Evolutionary conservation across 2,888 invertebrate species (phyloP).

Genomic region (Calameuta idolon): DNA sequence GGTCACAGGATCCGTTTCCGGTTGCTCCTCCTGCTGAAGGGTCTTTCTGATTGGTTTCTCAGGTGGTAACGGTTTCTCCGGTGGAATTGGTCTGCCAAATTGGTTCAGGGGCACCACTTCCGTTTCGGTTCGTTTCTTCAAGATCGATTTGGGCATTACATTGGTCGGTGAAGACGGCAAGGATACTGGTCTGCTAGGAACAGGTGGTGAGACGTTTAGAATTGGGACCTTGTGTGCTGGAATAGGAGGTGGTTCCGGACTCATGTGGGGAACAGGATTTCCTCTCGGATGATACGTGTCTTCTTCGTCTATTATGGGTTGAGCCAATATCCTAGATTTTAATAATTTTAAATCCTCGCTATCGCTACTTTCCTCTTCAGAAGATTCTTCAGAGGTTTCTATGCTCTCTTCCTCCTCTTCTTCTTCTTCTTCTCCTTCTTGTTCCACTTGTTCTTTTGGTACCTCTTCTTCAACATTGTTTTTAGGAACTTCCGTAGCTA

Average conservation of each 20-base stretch:
- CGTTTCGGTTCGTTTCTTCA: constrained; percentile 72
- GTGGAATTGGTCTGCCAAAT: constrained; percentile 57
- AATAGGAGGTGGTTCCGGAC: constrained; percentile 24
- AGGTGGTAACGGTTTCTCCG: constrained; percentile 60
- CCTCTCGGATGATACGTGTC: constrained; percentile 62
- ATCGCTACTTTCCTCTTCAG: constrained; percentile 51
- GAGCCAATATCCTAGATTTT: constrained; percentile 57
- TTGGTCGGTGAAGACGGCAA: constrained; percentile 64
- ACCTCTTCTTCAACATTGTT: constrained; percentile 19
- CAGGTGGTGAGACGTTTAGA: constrained; percentile 28
- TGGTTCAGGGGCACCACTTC: constrained; percentile 51
- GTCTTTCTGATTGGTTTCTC: constrained; percentile 55
- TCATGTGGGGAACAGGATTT: constrained; percentile 34
- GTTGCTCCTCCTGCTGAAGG: constrained; percentile 9
- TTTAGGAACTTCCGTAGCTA: constrained; percentile 14
- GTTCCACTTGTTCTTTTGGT: not conserved
- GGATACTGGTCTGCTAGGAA: constrained; percentile 25
- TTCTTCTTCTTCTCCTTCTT: constrained; percentile 3
- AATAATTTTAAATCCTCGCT: constrained; percentile 57
- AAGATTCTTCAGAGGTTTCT: constrained; percentile 49
- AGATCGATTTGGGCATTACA: constrained; percentile 82
- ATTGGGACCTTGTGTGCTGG: constrained; percentile 30
- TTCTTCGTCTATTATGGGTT: constrained; percentile 54
- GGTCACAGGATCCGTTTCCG: constrained; percentile 51
- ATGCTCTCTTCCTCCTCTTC: constrained; percentile 30